These are phyloP conservation scores for Chinchilla lanigera DNA, from an alignment of 2,113 vertebrate genomes.

Conservation along the genomic window DNA sequence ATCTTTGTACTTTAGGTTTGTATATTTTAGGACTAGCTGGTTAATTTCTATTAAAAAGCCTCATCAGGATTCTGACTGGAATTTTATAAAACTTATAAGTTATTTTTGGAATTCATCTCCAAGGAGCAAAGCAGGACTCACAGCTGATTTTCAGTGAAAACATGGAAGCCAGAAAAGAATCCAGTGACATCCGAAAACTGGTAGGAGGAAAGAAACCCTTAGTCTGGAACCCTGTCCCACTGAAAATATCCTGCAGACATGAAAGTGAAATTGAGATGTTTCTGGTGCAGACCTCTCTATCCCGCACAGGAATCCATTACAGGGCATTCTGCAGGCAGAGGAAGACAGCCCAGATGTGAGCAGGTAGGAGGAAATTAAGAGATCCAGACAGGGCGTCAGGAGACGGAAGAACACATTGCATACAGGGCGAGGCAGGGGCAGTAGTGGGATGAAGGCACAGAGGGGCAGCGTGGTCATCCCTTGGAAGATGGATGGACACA, in stretches of 20 bases:
- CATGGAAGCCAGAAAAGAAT: neutral
- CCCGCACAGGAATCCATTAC: neutral
- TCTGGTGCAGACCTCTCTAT: no score
- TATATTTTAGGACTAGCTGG: no score
- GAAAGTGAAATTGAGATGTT: neutral
- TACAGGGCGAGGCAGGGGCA: neutral
- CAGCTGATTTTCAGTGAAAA: neutral
- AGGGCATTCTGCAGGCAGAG: neutral
- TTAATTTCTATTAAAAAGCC: neutral
- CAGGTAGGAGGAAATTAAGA: neutral
- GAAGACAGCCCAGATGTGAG: neutral
- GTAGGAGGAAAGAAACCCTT: neutral
- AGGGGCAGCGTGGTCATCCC: neutral
- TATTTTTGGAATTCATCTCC: neutral
- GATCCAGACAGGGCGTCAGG: no score
- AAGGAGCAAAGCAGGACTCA: neutral
- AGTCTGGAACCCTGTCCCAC: neutral
- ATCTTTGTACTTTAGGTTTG: neutral
- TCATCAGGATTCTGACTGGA: neutral
- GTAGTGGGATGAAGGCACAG: no score
- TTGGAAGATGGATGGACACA: neutral
- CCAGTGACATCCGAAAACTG: neutral
- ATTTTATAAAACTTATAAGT: neutral
- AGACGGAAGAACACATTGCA: neutral
- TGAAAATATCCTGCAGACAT: neutral